These are phyloP conservation scores for Agapornis roseicollis DNA, from an alignment of 2,113 vertebrate genomes.

Conservation along the genomic window DNA sequence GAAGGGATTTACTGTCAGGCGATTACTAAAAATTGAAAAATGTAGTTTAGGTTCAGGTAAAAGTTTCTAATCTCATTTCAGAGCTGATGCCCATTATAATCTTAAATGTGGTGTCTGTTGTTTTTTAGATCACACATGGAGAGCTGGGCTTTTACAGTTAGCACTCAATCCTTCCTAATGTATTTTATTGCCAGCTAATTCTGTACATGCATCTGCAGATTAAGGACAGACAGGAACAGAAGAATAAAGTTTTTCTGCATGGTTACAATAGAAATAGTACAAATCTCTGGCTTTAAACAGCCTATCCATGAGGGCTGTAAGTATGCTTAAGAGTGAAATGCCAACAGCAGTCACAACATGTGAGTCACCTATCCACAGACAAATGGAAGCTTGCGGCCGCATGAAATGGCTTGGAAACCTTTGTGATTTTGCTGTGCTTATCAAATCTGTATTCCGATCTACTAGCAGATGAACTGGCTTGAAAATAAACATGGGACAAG, in stretches of 20 bases:
- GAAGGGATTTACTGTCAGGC: conserved; percentile 16
- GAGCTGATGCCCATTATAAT: conserved; percentile 1
- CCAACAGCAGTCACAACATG: background rate
- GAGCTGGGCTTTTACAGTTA: background rate
- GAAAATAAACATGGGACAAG: background rate
- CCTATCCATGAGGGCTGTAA: background rate
- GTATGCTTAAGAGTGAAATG: background rate
- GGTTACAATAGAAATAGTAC: background rate
- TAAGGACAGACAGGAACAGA: background rate
- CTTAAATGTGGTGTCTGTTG: background rate
- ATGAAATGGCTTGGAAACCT: background rate
- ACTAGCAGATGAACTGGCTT: background rate
- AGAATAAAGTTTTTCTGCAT: background rate
- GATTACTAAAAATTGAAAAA: conserved; percentile 46
- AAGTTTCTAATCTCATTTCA: conserved; percentile 48
- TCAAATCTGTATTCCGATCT: background rate
- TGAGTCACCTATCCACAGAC: background rate
- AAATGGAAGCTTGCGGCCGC: background rate
- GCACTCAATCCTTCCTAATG: background rate
- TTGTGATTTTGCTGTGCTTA: background rate
- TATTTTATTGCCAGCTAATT: conserved; percentile 1
- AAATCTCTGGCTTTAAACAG: background rate
- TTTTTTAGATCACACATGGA: background rate
- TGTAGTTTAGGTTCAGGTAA: conserved; percentile 24
- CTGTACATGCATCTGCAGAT: background rate